Percentiles rank a stretch among this genome's conserved stretches.
These are phyloP conservation scores for Styela clava DNA, from an alignment of 23 tunicate species.

Conservation along the genomic window DNA sequence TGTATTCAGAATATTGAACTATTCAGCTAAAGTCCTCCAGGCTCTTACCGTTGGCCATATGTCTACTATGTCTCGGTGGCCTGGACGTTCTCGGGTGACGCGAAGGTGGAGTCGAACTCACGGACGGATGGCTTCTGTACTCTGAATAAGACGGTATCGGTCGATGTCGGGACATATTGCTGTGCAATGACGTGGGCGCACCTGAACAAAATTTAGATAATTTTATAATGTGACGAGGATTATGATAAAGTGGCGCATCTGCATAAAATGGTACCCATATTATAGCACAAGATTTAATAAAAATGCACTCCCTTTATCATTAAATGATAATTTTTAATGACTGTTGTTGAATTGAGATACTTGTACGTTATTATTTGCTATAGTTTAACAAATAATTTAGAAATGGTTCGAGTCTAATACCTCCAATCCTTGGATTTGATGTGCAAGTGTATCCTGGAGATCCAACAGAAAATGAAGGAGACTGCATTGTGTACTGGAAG, in stretches of 20 bases:
- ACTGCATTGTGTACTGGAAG: slow-evolving; percentile 9
- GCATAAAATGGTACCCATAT: too few species aligned
- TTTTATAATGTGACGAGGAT: neutral
- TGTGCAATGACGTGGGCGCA: neutral
- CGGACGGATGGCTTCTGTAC: neutral
- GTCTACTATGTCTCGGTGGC: slow-evolving; percentile 16
- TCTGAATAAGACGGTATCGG: slow-evolving; percentile 11
- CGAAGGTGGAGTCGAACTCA: neutral
- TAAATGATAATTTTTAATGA: too few species aligned
- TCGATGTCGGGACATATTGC: neutral
- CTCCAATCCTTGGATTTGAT: slow-evolving; percentile 3
- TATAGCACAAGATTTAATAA: too few species aligned
- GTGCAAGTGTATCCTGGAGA: slow-evolving; percentile 22
- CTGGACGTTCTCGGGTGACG: neutral
- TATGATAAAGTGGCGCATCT: neutral
- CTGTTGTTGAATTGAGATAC: too few species aligned
- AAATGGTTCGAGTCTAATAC: too few species aligned
- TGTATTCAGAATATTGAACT: too few species aligned
- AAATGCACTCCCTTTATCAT: too few species aligned
- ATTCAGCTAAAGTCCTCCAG: too few species aligned
- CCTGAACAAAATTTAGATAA: neutral
- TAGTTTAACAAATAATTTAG: too few species aligned
- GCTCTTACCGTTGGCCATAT: slow-evolving; percentile 2
- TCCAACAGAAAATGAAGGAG: neutral
- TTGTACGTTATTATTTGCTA: too few species aligned